A percentile compares a stretch with the other conserved stretches of the same genome.
These are phyloP conservation scores for Pipistrellus kuhlii DNA, from an alignment of 2,797 vertebrate species.

Conservation along the genomic window DNA sequence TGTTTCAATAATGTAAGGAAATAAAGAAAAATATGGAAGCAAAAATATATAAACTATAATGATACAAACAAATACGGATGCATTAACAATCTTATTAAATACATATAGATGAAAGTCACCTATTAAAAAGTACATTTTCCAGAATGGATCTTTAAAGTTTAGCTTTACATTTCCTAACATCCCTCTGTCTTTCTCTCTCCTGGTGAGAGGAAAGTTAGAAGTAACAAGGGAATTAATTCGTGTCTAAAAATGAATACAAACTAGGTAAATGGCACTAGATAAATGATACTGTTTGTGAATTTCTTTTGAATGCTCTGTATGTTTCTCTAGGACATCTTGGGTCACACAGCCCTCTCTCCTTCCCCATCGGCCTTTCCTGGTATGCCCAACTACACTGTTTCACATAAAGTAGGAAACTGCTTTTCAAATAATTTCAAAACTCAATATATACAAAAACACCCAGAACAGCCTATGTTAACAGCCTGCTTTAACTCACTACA, in stretches of 20 bases:
- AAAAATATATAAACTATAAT: background rate
- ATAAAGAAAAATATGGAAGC: background rate
- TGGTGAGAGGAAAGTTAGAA: background rate
- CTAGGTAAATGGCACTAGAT: background rate
- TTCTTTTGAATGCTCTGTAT: background rate
- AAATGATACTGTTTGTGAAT: background rate
- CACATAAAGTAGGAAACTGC: background rate
- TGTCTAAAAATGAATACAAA: background rate
- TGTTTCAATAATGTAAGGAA: background rate
- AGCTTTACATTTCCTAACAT: background rate
- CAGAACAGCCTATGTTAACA: background rate
- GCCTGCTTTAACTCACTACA: background rate
- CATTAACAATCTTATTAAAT: background rate
- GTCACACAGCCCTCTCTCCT: background rate
- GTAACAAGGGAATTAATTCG: background rate
- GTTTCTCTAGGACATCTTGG: background rate
- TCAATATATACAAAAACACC: background rate
- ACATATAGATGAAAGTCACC: background rate
- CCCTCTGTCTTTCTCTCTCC: background rate
- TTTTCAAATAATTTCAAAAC: background rate
- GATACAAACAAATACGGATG: background rate
- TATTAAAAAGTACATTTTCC: slow-evolving; percentile 10
- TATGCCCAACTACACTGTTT: background rate
- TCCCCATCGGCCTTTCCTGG: background rate
- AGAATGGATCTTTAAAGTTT: background rate